phyloP scores from a whole-genome alignment of 1,140 invertebrate species.

The Xylocopa sonorina region DNA sequence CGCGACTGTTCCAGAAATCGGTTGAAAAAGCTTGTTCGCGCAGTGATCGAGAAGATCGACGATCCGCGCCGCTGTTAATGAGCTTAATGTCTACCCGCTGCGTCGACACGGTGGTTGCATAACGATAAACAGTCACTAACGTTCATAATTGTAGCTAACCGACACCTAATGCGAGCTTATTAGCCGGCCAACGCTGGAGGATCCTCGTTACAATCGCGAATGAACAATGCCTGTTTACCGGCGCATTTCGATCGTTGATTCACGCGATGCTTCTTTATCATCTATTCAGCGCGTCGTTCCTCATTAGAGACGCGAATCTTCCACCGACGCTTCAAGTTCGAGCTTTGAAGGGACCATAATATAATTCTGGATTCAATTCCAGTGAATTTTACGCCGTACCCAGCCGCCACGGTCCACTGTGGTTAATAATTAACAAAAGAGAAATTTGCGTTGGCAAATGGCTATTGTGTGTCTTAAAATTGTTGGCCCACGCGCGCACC shows the following conservation, averaged over 20 bases:
- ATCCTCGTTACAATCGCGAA: constrained; percentile 33
- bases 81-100: constrained; percentile 43
- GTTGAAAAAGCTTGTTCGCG: background rate
- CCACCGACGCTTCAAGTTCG: too few relatives aligned
- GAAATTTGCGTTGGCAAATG: too few relatives aligned
- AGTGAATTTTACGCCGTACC: too few relatives aligned
- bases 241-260: constrained; percentile 21
- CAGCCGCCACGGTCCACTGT: too few relatives aligned
- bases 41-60: constrained; percentile 1
- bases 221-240: constrained; percentile 29
- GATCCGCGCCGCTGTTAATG: constrained; percentile 29
- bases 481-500: too few relatives aligned
- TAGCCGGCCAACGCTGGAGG: constrained; percentile 24
- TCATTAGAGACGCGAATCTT: background rate
- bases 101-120: constrained; percentile 42
- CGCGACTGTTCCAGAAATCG: background rate
- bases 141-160: constrained; percentile 48
- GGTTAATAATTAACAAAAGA: too few relatives aligned
- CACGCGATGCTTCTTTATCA: constrained; percentile 15
- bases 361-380: too few relatives aligned
- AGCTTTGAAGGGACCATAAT: too few relatives aligned
- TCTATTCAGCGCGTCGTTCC: too few relatives aligned
- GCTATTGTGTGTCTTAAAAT: too few relatives aligned
- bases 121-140: constrained; percentile 51
- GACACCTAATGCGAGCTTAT: constrained; percentile 48